Percentiles rank a stretch among this genome's conserved stretches.
These are phyloP conservation scores for Drosophila miranda DNA, from an alignment of 1,140 invertebrate species.

Conservation along the genomic window DNA sequence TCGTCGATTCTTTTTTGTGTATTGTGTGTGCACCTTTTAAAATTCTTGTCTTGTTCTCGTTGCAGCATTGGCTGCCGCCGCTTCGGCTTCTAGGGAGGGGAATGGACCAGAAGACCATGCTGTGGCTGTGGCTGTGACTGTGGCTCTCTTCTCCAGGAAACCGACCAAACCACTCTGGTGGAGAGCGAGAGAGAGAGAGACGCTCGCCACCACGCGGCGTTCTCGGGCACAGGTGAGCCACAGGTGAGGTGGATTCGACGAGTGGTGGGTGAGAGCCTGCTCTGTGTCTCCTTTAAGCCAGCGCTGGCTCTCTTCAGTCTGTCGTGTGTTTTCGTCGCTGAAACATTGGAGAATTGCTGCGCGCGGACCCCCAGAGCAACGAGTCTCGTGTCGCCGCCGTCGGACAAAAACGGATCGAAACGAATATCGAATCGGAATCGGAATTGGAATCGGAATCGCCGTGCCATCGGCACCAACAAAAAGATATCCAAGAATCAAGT, in stretches of 20 bases:
- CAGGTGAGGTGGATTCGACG: neutral
- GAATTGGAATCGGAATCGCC: constrained; percentile 3
- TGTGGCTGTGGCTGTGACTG: constrained; percentile 14
- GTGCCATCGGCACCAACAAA: constrained; percentile 5
- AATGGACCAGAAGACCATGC: too few species aligned
- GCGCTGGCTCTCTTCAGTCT: constrained; percentile 54
- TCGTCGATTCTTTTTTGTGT: constrained; percentile 65
- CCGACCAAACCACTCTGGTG: constrained; percentile 71
- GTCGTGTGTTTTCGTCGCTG: constrained; percentile 75
- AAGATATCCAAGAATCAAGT: constrained; percentile 30
- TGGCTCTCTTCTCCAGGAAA: constrained; percentile 33
- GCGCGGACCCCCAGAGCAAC: constrained; percentile 57
- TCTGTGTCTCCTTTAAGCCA: constrained; percentile 8
- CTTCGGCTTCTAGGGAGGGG: too few species aligned
- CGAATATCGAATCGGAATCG: constrained; percentile 5
- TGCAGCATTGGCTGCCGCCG: too few species aligned
- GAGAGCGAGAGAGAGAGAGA: neutral
- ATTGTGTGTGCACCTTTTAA: constrained; percentile 63
- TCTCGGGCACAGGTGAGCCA: neutral
- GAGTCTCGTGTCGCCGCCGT: constrained; percentile 54
- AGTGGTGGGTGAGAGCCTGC: constrained; percentile 1
- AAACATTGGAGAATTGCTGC: constrained; percentile 58
- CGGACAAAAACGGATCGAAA: constrained; percentile 24
- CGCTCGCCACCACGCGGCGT: too few species aligned
- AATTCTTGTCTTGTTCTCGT: constrained; percentile 63